A percentile compares a stretch with the other conserved stretches of the same genome.
Conservation (phyloP, 1,140 invertebrate species). For the Atopsyche davidsoni region DNA sequence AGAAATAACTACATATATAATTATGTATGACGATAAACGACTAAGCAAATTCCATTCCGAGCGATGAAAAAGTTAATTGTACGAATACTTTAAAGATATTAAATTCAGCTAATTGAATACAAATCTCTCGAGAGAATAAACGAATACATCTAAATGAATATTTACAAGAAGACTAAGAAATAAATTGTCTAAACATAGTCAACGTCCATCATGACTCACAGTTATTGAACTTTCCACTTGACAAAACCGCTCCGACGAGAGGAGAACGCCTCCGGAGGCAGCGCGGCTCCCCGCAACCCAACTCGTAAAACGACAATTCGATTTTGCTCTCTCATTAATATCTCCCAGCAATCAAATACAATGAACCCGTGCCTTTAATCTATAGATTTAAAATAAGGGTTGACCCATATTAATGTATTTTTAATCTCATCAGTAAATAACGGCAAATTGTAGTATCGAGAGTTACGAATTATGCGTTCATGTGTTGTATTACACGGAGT, state of each 20-base stretch:
- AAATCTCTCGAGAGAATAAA: conserved; percentile 28
- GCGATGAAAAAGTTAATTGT: conserved; percentile 24
- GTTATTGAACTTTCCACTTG: too few species aligned
- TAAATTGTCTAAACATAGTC: conserved; percentile 23
- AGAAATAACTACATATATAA: conserved; percentile 13
- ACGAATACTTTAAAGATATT: conserved; percentile 21
- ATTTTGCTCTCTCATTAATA: background rate
- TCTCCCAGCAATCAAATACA: too few species aligned
- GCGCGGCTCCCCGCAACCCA: background rate
- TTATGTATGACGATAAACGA: conserved; percentile 21
- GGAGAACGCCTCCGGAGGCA: too few species aligned
- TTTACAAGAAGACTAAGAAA: conserved; percentile 25
- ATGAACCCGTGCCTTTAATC: too few species aligned
- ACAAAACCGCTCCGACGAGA: too few species aligned
- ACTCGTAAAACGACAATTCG: background rate
- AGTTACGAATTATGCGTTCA: too few species aligned
- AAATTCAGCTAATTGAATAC: conserved; percentile 30
- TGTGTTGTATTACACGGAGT: too few species aligned
- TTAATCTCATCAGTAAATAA: too few species aligned
- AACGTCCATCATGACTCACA: too few species aligned
- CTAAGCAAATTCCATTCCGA: conserved; percentile 29
- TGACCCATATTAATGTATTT: too few species aligned
- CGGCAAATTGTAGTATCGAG: too few species aligned
- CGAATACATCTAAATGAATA: conserved; percentile 30
- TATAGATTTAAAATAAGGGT: too few species aligned